Percentiles rank a stretch among this genome's conserved stretches.
These are phyloP conservation scores for Anser cygnoides DNA, from an alignment of 2,113 vertebrate species.

Conservation along the genomic window DNA sequence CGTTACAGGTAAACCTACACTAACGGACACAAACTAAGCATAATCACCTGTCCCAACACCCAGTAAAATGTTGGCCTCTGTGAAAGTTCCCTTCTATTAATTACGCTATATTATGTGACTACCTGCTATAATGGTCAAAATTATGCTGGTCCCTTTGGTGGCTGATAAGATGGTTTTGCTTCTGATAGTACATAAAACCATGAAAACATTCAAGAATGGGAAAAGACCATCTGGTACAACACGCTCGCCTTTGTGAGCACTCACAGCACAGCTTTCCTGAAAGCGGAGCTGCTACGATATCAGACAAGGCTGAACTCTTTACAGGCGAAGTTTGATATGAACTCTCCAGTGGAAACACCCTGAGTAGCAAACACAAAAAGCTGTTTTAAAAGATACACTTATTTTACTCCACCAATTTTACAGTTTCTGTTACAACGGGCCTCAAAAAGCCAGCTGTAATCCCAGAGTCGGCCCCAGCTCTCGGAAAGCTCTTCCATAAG, in stretches of 20 bases:
- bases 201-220: not conserved
- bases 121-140: not conserved
- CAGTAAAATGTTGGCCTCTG: not conserved
- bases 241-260: not conserved
- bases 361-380: slow-evolving; percentile 20
- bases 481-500: not conserved
- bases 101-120: not conserved
- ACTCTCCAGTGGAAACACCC: not conserved
- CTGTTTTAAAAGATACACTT: slow-evolving; percentile 10
- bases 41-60: not conserved
- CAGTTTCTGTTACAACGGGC: not conserved
- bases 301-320: slow-evolving; percentile 29
- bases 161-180: slow-evolving; percentile 11
- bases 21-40: not conserved
- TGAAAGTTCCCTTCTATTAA: not conserved
- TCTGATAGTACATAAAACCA: not conserved
- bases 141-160: not conserved
- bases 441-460: slow-evolving; percentile 9
- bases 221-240: not conserved
- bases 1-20: not conserved
- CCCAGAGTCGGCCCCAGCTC: not conserved
- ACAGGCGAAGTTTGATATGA: not conserved
- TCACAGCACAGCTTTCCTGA: not conserved
- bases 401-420: not conserved
- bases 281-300: slow-evolving; percentile 10